These are phyloP conservation scores for Eupristina koningsbergeri DNA, from an alignment of 1,140 invertebrate genomes.

Conservation along the genomic window DNA sequence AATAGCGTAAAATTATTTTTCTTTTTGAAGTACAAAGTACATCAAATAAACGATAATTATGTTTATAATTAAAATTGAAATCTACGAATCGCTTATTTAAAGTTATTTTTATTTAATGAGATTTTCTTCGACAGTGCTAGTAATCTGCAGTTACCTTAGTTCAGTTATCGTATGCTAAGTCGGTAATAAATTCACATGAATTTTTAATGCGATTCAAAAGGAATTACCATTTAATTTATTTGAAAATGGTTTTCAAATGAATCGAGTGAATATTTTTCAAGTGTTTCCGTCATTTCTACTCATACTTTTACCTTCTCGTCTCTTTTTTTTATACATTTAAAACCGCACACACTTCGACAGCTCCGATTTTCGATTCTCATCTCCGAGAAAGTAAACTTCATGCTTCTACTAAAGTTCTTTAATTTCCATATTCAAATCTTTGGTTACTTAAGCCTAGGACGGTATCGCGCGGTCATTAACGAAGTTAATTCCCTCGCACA, in stretches of 20 bases:
- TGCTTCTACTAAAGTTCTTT: constrained; percentile 43
- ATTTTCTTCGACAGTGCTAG: too few relatives aligned
- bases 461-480: constrained; percentile 50
- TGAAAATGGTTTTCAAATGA: constrained; percentile 34
- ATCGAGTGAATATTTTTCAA: constrained; percentile 46
- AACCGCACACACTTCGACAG: constrained; percentile 37
- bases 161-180: constrained; percentile 19
- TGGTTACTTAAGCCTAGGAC: constrained; percentile 45
- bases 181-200: constrained; percentile 30
- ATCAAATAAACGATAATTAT: too few relatives aligned
- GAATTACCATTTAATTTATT: constrained; percentile 41
- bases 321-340: not conserved
- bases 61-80: too few relatives aligned
- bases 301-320: not conserved
- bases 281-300: constrained; percentile 7
- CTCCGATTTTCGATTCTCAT: constrained; percentile 46
- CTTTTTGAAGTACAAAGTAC: too few relatives aligned
- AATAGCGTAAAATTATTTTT: too few relatives aligned
- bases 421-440: constrained; percentile 53
- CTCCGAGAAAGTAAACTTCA: constrained; percentile 40
- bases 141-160: constrained; percentile 2
- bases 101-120: too few relatives aligned
- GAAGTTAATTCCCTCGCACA: constrained; percentile 46
- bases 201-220: constrained; percentile 4
- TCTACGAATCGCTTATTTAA: too few relatives aligned